phyloP scores from a whole-genome alignment of 2,797 vertebrate genomes.

The Odontamblyopus lacepedii region DNA sequence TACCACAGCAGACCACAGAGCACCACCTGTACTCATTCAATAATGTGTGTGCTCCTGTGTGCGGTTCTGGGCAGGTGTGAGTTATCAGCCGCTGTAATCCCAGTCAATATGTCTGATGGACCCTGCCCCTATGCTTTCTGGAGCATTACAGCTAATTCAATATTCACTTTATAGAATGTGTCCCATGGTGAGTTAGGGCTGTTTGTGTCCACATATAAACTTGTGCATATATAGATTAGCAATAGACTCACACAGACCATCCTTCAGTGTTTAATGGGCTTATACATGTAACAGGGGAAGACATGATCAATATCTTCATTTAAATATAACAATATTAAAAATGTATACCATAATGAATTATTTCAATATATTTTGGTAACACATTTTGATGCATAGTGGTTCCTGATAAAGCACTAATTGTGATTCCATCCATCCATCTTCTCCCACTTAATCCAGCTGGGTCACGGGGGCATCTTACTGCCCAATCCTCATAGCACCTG shows the following conservation, averaged over 20 bases:
- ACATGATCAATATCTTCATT: neutral
- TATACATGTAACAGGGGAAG: neutral
- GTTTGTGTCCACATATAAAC: constrained; percentile 11
- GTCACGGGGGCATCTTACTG: too few relatives aligned
- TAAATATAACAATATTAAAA: too few relatives aligned
- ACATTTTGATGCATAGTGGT: too few relatives aligned
- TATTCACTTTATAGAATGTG: constrained; percentile 52
- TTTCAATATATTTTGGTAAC: neutral
- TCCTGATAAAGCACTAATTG: too few relatives aligned
- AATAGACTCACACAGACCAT: neutral
- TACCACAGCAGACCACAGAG: constrained; percentile 57
- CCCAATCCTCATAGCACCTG: too few relatives aligned
- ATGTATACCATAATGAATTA: neutral
- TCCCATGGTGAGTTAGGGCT: constrained; percentile 37
- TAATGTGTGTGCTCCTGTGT: constrained; percentile 46
- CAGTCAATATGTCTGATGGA: constrained; percentile 61
- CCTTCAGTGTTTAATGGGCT: neutral
- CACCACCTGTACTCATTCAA: constrained; percentile 58
- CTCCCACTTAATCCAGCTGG: too few relatives aligned
- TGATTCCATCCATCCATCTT: too few relatives aligned
- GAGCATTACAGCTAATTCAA: constrained; percentile 55
- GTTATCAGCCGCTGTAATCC: constrained; percentile 32
- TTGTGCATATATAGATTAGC: neutral
- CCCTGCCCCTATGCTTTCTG: constrained; percentile 54
- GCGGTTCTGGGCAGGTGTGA: constrained; percentile 14